Evolutionary conservation across 2,888 invertebrate genomes (phyloP), one percentile per base, ranked within the genome.

Genomic region (Ophion obscuratus): DNA sequence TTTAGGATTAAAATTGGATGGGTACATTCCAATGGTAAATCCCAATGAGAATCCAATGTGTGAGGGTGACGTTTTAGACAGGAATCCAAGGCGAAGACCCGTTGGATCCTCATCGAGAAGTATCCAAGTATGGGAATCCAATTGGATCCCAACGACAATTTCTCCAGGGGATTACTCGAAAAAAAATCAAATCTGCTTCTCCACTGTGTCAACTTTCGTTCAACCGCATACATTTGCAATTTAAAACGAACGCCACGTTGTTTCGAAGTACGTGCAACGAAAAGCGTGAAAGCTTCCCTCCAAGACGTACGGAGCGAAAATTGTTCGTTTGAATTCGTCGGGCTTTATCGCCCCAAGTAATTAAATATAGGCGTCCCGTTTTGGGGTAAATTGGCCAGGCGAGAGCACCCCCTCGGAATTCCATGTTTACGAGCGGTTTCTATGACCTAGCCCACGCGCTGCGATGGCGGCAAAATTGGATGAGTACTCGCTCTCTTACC

Each of bases 381-480:
- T n/a, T 17, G 53, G 11, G 9, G 44, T 17, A 36, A 64, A 75
- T 64, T 47, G 62, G 27, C 40, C 44, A 44, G 24, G 44, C 53
- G 36, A 47, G 66, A 53, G 14, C 3, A 17, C 53, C 57, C 36
- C 40, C 53, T 36, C 40, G 36, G 44, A 76, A 2, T 75, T 44
- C 27, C 57, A 47, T 47, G 53, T 67, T 67, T 66, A 61, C 47
- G 27, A 73, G 47, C 36, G 14, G 68, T 82, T 85, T 62, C 82
- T 73, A 24, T 17, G 85, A 83, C 76, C 82, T 80, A 66, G 64
- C 79, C 74, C 82, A 76, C 70, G 70, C 44, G 68, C 44, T 61
- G 61, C 68, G n/a, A 61, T 44, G 11, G n/a, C 5, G 61, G n/a
- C 40, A 44, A 31, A 67, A 77, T 77, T 57, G 77, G 40, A 61